Evolutionary conservation across 2,113 vertebrate genomes (phyloP), one percentile per base, ranked within the genome.

Genomic region (Cinclus mexicanus): DNA sequence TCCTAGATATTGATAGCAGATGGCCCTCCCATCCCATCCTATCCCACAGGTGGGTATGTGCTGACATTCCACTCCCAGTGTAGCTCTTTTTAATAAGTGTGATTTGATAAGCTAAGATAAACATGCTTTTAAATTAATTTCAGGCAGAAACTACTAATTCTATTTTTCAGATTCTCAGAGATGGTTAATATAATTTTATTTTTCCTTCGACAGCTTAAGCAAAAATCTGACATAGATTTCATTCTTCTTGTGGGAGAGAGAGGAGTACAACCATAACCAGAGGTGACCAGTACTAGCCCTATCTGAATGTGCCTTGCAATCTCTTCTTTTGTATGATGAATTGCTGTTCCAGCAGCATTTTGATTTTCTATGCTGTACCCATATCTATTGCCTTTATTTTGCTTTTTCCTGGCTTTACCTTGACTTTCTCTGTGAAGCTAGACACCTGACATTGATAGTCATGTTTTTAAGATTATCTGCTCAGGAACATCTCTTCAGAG

Each of bases 61-160:
- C 82, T 83, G 75, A 75, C 53, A 83, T 79, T 64, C 60, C 39
- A 47, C 17, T 86, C 46, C 31, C 44, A 10, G 6, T 53, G 29
- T 81, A 59, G 52, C 46, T 5, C 31, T 63, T 91, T 82, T 94
- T 67, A 77, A 44, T 74, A 71, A 87, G 39, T 18, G 23, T 71
- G 26, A 77, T 76, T 87, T 78, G 56, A 80, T 93, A 69, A 95
- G 12, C 29, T 69, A 93, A 91, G 26, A 14, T 86, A 93, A 87
- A 46, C 21, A 53, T 31, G 25, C 19, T 63, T 93, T 59, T 33
- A 60, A 93, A 85, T 74, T 83, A 84, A 91, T 81, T 79, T 81
- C 14, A 85, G 61, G 12, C 69, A 44, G 77, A 71, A 91, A 91
- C 76, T 84, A 50, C 57, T 75, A 57, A 79, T 65, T 91, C 46